These are phyloP conservation scores for Heliconius hortense DNA, from an alignment of 2,888 invertebrate species.

Conservation along the genomic window DNA sequence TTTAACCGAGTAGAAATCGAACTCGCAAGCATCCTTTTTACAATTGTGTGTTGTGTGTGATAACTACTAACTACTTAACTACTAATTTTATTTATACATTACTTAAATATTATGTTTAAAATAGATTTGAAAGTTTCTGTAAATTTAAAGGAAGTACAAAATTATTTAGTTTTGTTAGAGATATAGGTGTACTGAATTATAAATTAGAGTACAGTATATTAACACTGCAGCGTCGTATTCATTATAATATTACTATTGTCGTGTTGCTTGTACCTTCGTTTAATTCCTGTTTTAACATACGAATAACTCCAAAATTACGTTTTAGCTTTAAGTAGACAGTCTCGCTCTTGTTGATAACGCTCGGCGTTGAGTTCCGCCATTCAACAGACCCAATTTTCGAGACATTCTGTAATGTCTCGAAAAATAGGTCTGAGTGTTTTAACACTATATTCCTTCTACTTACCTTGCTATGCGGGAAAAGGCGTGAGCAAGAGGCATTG, in stretches of 20 bases:
- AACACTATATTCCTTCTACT: too few species aligned
- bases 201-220: slow-evolving; percentile 7
- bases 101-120: too few species aligned
- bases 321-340: not conserved
- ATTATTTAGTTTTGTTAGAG: not conserved
- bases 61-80: too few species aligned
- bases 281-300: slow-evolving; percentile 10
- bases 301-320: not conserved
- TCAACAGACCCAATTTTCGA: not conserved
- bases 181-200: not conserved
- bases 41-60: too few species aligned
- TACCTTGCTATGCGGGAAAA: too few species aligned
- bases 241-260: slow-evolving; percentile 9
- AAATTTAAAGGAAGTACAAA: not conserved
- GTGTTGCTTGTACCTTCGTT: not conserved
- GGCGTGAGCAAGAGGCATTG: too few species aligned
- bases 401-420: not conserved
- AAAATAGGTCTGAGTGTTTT: not conserved
- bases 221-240: not conserved
- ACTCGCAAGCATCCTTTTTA: too few species aligned
- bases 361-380: not conserved
- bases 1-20: too few species aligned
- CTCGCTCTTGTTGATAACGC: not conserved
- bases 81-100: too few species aligned
- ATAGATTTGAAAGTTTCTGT: not conserved